A percentile compares a stretch with the other conserved stretches of the same genome.
Evolutionary conservation across 2,888 invertebrate genomes (phyloP).

Genomic region (Andrena hattorfiana): DNA sequence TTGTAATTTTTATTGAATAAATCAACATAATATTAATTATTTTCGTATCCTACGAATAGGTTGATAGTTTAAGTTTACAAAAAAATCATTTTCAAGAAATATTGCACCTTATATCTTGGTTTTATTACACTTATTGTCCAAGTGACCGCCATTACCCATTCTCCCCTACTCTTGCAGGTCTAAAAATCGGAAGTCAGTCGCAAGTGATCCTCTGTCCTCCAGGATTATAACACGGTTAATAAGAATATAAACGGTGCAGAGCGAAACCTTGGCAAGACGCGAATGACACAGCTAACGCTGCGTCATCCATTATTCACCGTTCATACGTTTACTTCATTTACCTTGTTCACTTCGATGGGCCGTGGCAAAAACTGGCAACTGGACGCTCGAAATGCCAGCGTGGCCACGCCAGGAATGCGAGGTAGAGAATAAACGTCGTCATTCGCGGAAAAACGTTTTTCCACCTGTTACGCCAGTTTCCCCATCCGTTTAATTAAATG

Average conservation of each 20-base stretch:
- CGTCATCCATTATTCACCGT: constrained; percentile 65
- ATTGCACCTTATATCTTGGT: too few relatives aligned
- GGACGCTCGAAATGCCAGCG: constrained; percentile 38
- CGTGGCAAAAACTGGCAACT: constrained; percentile 43
- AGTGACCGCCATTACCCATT: too few relatives aligned
- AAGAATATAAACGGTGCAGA: not conserved
- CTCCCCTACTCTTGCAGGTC: too few relatives aligned
- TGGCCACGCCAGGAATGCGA: constrained; percentile 48
- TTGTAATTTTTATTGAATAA: too few relatives aligned
- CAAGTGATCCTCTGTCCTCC: not conserved
- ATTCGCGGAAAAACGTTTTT: not conserved
- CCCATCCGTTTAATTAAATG: not conserved
- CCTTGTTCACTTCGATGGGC: constrained; percentile 39
- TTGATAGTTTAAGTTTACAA: too few relatives aligned
- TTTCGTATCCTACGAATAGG: too few relatives aligned
- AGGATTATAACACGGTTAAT: not conserved
- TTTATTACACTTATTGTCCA: too few relatives aligned
- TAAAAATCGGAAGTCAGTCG: not conserved
- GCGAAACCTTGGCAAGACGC: constrained; percentile 26
- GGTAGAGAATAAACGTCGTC: constrained; percentile 37
- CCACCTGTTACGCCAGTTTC: not conserved
- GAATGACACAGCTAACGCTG: constrained; percentile 19
- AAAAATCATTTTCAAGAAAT: too few relatives aligned
- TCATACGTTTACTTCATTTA: constrained; percentile 61
- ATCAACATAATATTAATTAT: too few relatives aligned